phyloP scores from a whole-genome alignment of 2,113 vertebrate genomes.

The Mastomys natalensis region DNA sequence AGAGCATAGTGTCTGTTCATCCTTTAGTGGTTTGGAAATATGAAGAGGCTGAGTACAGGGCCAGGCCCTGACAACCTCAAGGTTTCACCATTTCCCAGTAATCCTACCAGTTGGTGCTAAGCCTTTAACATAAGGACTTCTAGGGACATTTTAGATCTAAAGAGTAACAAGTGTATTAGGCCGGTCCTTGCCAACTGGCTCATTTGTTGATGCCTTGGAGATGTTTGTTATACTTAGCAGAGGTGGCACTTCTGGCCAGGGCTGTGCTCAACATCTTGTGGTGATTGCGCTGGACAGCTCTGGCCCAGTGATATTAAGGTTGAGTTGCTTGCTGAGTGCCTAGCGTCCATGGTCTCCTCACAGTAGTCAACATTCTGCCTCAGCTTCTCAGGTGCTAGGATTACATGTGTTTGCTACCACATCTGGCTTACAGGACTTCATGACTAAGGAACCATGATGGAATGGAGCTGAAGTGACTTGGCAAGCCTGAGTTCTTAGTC shows the following conservation, averaged over 20 bases:
- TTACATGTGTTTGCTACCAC: neutral
- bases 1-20: neutral
- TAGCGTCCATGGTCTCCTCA: neutral
- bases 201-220: neutral
- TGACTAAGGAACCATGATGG: neutral
- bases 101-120: neutral
- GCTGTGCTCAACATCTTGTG: neutral
- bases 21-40: neutral
- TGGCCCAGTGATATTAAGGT: neutral
- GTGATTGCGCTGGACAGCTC: neutral
- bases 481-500: neutral
- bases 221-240: neutral
- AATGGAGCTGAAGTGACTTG: neutral
- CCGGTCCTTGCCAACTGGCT: no score
- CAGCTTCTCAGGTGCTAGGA: neutral
- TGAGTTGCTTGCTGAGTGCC: neutral
- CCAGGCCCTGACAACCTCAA: neutral
- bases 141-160: neutral
- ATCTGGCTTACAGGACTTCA: neutral
- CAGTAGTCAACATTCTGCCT: neutral
- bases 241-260: neutral
- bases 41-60: neutral
- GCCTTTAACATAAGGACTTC: neutral
- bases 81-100: neutral
- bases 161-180: no score